These are phyloP conservation scores for Melitaea cinxia DNA, from an alignment of 1,140 invertebrate species.

Conservation along the genomic window DNA sequence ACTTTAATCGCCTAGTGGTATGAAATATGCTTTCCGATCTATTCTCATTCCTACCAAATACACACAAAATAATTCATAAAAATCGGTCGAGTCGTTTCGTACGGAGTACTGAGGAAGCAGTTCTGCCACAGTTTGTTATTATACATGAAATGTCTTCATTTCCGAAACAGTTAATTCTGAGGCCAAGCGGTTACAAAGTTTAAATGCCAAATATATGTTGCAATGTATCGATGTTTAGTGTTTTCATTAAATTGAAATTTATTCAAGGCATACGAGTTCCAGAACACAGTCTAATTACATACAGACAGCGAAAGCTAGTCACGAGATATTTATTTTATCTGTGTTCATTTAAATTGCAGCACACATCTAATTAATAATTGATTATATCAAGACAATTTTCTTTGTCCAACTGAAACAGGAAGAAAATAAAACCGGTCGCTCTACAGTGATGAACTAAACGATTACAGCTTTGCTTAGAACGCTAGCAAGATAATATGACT, in stretches of 20 bases:
- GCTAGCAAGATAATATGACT: conserved; percentile 4
- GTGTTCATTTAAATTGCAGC: conserved; percentile 11
- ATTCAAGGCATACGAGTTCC: background rate
- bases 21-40: too few species aligned
- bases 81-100: too few species aligned
- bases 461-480: conserved; percentile 6
- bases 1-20: too few species aligned
- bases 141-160: too few species aligned
- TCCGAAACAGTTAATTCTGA: too few species aligned
- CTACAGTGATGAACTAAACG: conserved; percentile 17
- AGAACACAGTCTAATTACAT: background rate
- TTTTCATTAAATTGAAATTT: background rate
- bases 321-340: conserved; percentile 7
- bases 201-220: background rate
- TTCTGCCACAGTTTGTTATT: too few species aligned
- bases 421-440: conserved; percentile 13
- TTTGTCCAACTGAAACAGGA: conserved; percentile 20
- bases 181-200: background rate
- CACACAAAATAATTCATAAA: too few species aligned
- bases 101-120: too few species aligned
- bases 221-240: background rate
- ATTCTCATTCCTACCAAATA: too few species aligned
- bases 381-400: conserved; percentile 11
- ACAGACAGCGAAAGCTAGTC: conserved; percentile 5
- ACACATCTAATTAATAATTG: conserved; percentile 9